Conservation (phyloP, 1,140 invertebrate genomes). For the Ips typographus region DNA sequence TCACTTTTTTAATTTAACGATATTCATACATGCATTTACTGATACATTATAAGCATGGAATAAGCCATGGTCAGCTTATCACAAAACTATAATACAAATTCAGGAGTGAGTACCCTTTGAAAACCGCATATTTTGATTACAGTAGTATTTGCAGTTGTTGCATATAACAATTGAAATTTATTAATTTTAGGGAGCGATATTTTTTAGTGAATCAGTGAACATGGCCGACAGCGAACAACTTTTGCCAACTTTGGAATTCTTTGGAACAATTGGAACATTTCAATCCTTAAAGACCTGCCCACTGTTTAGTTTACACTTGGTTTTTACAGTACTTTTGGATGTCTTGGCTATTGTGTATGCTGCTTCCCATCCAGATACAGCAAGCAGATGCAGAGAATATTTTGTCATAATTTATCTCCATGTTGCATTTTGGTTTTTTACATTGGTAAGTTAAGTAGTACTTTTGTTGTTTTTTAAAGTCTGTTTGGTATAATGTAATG, state of each 20-base stretch:
- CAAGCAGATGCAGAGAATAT: conserved; percentile 63
- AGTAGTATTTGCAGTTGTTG: conserved; percentile 6
- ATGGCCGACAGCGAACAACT: conserved; percentile 59
- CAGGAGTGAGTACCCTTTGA: conserved; percentile 44
- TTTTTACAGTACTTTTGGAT: conserved; percentile 59
- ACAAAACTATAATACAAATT: conserved; percentile 49
- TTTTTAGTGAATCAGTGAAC: conserved; percentile 57
- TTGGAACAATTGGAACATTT: conserved; percentile 58
- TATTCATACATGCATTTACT: too few species aligned
- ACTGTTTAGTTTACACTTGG: conserved; percentile 51
- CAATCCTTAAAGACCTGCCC: conserved; percentile 56
- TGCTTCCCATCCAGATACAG: conserved; percentile 56
- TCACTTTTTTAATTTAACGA: too few species aligned
- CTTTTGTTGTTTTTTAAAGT: not conserved
- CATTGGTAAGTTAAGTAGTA: conserved; percentile 54
- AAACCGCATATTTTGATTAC: conserved; percentile 22
- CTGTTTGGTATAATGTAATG: not conserved
- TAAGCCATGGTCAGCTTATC: conserved; percentile 51
- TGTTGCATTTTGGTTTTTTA: conserved; percentile 62
- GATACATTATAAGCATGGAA: conserved; percentile 4
- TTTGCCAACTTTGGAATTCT: conserved; percentile 56
- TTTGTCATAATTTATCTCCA: conserved; percentile 67
- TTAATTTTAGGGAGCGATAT: conserved; percentile 56
- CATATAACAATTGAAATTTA: conserved; percentile 15
- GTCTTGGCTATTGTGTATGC: conserved; percentile 61